Percentiles rank a stretch among this genome's conserved stretches.
Conservation (phyloP, 2,797 vertebrate species). For the Florisuga fusca region DNA sequence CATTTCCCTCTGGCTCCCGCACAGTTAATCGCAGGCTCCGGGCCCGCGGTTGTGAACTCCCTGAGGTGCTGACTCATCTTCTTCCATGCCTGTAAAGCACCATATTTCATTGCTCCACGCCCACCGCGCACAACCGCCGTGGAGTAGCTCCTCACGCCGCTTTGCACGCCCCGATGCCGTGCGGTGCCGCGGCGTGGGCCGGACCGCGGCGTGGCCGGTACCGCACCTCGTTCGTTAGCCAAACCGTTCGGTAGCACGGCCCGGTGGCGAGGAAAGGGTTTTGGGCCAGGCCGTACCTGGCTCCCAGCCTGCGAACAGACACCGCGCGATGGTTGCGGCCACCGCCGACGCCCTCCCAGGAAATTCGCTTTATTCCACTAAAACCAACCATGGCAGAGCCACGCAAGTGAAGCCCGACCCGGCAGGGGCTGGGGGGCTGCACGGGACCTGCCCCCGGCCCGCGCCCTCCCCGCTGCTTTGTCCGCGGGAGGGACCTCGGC, state of each 20-base stretch:
- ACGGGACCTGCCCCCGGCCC: background rate
- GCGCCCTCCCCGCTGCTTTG: background rate
- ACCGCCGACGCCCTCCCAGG: background rate
- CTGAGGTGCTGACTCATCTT: slow-evolving; percentile 66
- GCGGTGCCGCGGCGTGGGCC: background rate
- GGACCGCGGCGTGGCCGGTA: background rate
- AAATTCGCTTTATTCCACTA: background rate
- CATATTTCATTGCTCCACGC: slow-evolving; percentile 52
- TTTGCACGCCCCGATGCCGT: background rate
- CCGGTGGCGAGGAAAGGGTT: background rate
- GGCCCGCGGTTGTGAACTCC: slow-evolving; percentile 28
- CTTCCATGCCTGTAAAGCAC: slow-evolving; percentile 55
- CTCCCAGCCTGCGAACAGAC: background rate
- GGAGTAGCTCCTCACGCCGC: slow-evolving; percentile 20
- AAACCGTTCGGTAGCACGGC: too few species aligned
- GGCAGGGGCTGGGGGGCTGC: background rate
- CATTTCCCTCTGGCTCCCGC: slow-evolving; percentile 3
- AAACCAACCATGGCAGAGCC: background rate
- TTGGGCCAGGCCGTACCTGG: background rate
- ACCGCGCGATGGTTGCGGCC: background rate
- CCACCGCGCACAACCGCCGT: slow-evolving; percentile 28
- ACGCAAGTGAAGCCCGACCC: background rate
- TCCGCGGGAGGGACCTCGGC: background rate
- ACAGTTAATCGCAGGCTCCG: slow-evolving; percentile 19
- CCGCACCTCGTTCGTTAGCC: background rate